Conservation (phyloP, 2,113 vertebrate species). For the Triplophysa dalaica region DNA sequence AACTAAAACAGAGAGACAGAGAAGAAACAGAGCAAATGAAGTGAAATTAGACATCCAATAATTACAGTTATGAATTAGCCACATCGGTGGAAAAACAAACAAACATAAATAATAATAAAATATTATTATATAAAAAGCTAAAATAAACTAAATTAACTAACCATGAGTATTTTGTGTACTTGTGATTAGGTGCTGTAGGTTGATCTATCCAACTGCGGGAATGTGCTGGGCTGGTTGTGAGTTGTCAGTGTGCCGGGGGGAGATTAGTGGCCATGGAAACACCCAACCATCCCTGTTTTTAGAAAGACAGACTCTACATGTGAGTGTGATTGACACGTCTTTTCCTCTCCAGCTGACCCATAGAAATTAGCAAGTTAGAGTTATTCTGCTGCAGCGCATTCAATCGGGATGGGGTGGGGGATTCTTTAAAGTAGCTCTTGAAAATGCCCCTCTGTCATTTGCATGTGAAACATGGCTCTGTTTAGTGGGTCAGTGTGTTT, state of each 20-base stretch:
- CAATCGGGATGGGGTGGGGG: constrained; percentile 75
- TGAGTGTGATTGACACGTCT: constrained; percentile 97
- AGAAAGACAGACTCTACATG: constrained; percentile 97
- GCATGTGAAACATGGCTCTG: constrained; percentile 95
- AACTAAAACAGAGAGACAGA: neutral
- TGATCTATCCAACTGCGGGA: constrained; percentile 91
- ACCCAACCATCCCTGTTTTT: constrained; percentile 90
- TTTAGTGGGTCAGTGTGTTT: constrained; percentile 75
- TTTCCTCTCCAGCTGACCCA: constrained; percentile 96
- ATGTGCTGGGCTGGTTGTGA: constrained; percentile 68
- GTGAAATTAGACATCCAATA: neutral
- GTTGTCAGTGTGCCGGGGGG: constrained; percentile 66
- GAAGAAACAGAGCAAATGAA: neutral
- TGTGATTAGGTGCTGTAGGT: constrained; percentile 96
- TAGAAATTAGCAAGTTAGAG: constrained; percentile 96
- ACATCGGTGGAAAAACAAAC: neutral
- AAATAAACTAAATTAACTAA: constrained; percentile 43
- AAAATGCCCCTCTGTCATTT: constrained; percentile 93
- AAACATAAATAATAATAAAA: constrained; percentile 21
- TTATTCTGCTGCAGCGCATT: constrained; percentile 89
- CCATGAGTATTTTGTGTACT: constrained; percentile 80
- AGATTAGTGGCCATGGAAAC: constrained; percentile 98
- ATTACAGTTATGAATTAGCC: neutral
- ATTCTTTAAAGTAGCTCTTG: constrained; percentile 93
- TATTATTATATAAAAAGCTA: constrained; percentile 36